phyloP scores from a whole-genome alignment of 2,113 vertebrate species.

The Cavia aperea region DNA sequence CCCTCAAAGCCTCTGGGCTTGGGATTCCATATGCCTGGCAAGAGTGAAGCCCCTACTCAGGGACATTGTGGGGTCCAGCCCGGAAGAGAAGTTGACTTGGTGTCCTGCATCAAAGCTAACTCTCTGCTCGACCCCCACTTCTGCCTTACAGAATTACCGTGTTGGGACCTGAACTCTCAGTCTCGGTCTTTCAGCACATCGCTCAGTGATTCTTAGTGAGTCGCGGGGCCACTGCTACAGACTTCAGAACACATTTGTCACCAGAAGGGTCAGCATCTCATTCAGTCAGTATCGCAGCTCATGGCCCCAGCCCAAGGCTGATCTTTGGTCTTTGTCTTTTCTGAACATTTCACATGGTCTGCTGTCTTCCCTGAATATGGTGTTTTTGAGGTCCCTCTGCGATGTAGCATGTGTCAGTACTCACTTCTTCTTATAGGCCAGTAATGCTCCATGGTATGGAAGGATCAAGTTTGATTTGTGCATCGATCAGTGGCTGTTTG shows the following conservation, averaged over 20 bases:
- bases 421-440: neutral
- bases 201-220: neutral
- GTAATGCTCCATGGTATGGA: neutral
- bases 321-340: neutral
- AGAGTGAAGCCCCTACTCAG: neutral
- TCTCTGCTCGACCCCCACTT: neutral
- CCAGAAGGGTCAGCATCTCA: neutral
- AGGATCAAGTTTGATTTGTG: accelerated
- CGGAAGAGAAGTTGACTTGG: neutral
- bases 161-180: neutral
- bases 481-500: neutral
- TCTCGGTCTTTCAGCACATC: neutral
- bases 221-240: accelerated
- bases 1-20: neutral
- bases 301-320: neutral
- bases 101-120: neutral
- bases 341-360: neutral
- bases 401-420: too few relatives aligned
- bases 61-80: neutral
- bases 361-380: too few relatives aligned
- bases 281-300: neutral
- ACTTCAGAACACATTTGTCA: neutral
- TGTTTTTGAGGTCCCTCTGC: neutral
- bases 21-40: too few relatives aligned
- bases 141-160: accelerated